phyloP scores from a whole-genome alignment of 2,797 vertebrate genomes.

The Coregonus ussuriensis region DNA sequence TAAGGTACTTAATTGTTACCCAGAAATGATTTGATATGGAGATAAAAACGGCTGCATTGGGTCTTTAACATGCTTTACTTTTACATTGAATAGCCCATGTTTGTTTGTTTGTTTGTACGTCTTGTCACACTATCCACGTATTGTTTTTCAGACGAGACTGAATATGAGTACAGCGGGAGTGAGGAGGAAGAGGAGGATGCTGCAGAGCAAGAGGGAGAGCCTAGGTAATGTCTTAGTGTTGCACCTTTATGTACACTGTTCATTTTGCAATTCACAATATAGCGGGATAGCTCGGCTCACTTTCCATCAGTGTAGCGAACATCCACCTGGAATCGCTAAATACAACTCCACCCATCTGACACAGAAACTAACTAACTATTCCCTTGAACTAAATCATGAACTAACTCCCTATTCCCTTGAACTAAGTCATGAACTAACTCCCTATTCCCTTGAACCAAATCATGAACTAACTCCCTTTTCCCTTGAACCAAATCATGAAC shows the following conservation, averaged over 20 bases:
- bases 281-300: neutral
- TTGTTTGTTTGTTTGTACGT: no score
- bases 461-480: no score
- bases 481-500: no score
- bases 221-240: conserved; percentile 72
- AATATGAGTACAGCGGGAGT: conserved; percentile 91
- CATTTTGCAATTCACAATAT: neutral
- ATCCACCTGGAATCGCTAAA: neutral
- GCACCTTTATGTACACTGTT: neutral
- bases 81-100: neutral
- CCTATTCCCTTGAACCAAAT: neutral
- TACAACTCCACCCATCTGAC: neutral
- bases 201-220: conserved; percentile 85
- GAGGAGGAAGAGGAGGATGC: conserved; percentile 89
- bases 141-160: conserved; percentile 81
- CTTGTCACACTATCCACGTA: neutral
- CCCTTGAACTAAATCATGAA: neutral
- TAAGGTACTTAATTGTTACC: no score
- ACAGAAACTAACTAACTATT: neutral
- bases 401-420: neutral
- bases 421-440: neutral
- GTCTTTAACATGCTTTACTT: neutral
- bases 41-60: neutral
- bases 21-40: neutral
- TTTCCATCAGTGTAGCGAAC: neutral